Evolutionary conservation across 2,797 vertebrate species (phyloP).

Genomic region (Lerista edwardsae): DNA sequence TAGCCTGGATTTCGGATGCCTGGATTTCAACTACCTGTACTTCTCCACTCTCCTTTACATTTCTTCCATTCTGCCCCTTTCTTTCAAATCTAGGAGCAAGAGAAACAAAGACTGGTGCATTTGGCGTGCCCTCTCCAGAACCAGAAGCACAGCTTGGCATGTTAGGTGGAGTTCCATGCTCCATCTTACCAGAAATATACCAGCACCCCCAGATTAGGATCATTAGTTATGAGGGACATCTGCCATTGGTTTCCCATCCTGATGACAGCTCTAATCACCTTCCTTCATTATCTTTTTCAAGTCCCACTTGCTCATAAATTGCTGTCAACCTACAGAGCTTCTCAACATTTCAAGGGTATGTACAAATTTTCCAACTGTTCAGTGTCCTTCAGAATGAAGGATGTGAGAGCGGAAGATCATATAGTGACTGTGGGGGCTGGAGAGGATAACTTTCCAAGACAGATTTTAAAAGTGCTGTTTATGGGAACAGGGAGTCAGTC

Average conservation of each 20-base stretch:
- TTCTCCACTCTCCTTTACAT: no score
- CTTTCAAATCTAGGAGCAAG: no score
- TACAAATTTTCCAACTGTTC: slow-evolving; percentile 52
- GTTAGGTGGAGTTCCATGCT: slow-evolving; percentile 37
- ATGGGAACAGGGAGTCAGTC: slow-evolving; percentile 57
- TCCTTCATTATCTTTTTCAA: slow-evolving; percentile 13
- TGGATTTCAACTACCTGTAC: no score
- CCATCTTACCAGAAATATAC: slow-evolving; percentile 16
- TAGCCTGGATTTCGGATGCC: no score
- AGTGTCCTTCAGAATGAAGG: slow-evolving; percentile 12
- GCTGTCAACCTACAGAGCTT: slow-evolving; percentile 17
- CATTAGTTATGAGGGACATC: not conserved
- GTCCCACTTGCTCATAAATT: not conserved
- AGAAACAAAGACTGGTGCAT: no score
- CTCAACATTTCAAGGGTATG: slow-evolving; percentile 5
- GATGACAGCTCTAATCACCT: slow-evolving; percentile 17
- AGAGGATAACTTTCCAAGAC: slow-evolving; percentile 67
- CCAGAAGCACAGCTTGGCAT: not conserved
- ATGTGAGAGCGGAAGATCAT: slow-evolving; percentile 32
- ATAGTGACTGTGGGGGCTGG: slow-evolving; percentile 58
- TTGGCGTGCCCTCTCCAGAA: no score
- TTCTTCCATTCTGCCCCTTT: no score
- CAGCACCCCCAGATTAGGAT: not conserved
- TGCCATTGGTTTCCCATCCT: slow-evolving; percentile 2
- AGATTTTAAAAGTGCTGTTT: slow-evolving; percentile 60